phyloP scores from a whole-genome alignment of 2,113 vertebrate genomes.

The Kobus ellipsiprymnus region DNA sequence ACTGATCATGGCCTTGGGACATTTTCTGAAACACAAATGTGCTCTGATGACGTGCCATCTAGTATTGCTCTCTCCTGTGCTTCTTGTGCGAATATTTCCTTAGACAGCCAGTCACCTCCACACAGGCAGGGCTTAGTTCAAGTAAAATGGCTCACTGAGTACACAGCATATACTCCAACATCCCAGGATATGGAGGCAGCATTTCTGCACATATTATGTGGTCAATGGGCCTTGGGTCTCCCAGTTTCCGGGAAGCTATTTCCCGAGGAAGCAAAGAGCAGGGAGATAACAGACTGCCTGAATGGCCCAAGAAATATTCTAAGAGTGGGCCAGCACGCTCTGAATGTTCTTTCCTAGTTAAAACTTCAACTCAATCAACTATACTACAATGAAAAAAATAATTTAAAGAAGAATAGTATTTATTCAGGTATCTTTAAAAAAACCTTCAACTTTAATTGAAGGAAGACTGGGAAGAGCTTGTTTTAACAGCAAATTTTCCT shows the following conservation, averaged over 20 bases:
- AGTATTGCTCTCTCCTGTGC: neutral
- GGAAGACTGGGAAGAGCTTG: neutral
- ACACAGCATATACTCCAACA: neutral
- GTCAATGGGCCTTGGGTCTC: neutral
- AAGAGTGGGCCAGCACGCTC: neutral
- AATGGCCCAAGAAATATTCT: neutral
- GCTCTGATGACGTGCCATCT: neutral
- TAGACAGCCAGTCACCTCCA: neutral
- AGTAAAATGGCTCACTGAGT: neutral
- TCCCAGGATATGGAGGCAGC: fast-evolving
- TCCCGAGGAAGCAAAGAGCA: neutral
- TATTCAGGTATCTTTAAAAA: neutral
- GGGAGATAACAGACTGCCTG: neutral
- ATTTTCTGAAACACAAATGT: neutral
- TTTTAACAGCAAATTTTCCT: neutral
- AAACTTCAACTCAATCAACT: neutral
- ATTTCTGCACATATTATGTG: neutral
- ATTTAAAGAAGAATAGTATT: neutral
- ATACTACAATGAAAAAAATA: neutral
- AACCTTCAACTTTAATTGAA: neutral
- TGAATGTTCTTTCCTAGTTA: neutral
- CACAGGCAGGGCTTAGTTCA: neutral
- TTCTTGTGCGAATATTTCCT: neutral
- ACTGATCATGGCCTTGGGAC: neutral
- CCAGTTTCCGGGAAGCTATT: neutral